Evolutionary conservation across 2,797 vertebrate species (phyloP), one percentile per base, ranked within the genome.

Genomic region (Sebastes glaucus): DNA sequence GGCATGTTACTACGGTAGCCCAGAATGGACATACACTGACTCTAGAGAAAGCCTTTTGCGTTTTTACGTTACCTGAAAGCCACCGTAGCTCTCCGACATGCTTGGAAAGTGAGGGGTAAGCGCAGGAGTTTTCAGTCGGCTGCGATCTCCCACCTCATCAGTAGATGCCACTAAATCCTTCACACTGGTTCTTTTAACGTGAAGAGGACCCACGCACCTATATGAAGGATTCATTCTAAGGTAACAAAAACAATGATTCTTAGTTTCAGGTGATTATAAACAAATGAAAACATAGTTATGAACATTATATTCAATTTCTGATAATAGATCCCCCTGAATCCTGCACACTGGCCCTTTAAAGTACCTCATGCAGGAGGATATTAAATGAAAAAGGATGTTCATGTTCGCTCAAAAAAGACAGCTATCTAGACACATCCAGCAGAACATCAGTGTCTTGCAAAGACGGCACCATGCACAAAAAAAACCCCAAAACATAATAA

Each of bases 401-500:
- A 20, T 56, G 53, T 68, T 65, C 23, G 14, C 14, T 57, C 49
- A 27, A 7, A 52, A 69, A 55, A 56, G 25, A 42, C 33, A 68
- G 27, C 11, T 35, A 56, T 81, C 46, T 60, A 23, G 66, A 64
- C 53, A 38, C 65, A 64, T 2, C 8, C 38, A 22, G 6, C 11
- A 38, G 38, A 10, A 9, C 32, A 63, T 63, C 70, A 79, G 66
- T 71, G 62, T 42, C 42, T 80, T 74, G 49, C 55, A 66, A 46
- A 56, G 49, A 57, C 14, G 30, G 46, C 59, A 28, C 18, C 30
- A 7, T 38, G 71, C 53, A 57, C 22, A 52, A 52, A 52, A 46
- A 33, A 70, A 46, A 11, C 20, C 32, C 13, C 13, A 64, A 22
- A 53, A 65, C 6, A 56, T n/a, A 32, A 62, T 56, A 32, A 59